Conservation (phyloP, 2,888 invertebrate genomes). For the Limnephilus marmoratus region DNA sequence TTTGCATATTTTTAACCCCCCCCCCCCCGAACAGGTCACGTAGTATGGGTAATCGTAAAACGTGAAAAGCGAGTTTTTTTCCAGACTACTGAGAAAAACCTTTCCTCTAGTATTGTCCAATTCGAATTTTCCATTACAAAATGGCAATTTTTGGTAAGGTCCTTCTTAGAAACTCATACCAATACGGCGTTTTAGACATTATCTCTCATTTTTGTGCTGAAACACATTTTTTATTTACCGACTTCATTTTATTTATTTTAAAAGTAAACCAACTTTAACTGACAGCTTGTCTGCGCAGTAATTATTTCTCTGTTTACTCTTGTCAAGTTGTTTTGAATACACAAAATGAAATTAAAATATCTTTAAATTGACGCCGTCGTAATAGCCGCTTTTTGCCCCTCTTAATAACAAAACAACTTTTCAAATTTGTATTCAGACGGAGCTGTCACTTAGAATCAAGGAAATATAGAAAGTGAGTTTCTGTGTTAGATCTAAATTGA, state of each 20-base stretch:
- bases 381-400: background rate
- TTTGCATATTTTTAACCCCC: no score
- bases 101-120: background rate
- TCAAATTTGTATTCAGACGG: background rate
- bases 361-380: background rate
- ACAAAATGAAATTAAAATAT: constrained; percentile 7
- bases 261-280: constrained; percentile 10
- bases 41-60: no score
- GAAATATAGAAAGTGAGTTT: background rate
- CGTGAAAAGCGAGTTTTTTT: background rate
- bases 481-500: background rate
- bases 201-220: background rate
- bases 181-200: background rate
- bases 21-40: no score
- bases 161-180: no score
- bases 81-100: background rate
- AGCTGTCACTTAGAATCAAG: background rate
- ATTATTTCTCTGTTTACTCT: constrained; percentile 4
- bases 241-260: constrained; percentile 5
- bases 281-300: constrained; percentile 20
- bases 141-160: background rate
- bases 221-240: background rate
- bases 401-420: background rate
- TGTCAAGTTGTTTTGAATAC: constrained; percentile 6
- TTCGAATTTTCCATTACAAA: background rate